phyloP scores from a whole-genome alignment of 2,113 vertebrate genomes.

The Bostrychus sinensis region DNA sequence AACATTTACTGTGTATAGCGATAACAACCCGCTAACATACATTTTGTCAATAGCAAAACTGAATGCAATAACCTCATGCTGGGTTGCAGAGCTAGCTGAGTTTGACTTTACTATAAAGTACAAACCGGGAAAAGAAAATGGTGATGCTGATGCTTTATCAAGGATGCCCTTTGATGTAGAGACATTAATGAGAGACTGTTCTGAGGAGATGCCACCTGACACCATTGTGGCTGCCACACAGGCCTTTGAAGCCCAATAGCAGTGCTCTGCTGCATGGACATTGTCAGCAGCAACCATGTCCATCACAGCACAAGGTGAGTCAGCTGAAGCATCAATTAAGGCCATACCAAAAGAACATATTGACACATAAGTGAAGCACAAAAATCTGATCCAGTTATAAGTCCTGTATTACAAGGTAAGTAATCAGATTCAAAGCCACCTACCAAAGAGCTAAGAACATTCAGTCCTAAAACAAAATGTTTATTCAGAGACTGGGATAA shows the following conservation, averaged over 20 bases:
- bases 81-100: background rate
- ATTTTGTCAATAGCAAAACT: background rate
- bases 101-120: constrained; percentile 10
- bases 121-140: background rate
- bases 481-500: constrained; percentile 21
- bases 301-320: background rate
- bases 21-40: background rate
- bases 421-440: background rate
- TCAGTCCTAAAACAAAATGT: background rate
- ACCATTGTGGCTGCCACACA: background rate
- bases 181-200: constrained; percentile 1
- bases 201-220: background rate
- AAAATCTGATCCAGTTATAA: background rate
- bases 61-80: background rate
- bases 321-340: background rate
- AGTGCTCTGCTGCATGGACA: background rate
- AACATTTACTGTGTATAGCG: background rate
- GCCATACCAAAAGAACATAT: constrained; percentile 3
- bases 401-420: background rate
- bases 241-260: background rate
- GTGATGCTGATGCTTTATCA: background rate
- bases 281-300: background rate
- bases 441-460: background rate
- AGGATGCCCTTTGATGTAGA: constrained; percentile 1
- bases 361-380: background rate